These are phyloP conservation scores for Prinia subflava DNA, from an alignment of 2,113 vertebrate genomes.

Conservation along the genomic window DNA sequence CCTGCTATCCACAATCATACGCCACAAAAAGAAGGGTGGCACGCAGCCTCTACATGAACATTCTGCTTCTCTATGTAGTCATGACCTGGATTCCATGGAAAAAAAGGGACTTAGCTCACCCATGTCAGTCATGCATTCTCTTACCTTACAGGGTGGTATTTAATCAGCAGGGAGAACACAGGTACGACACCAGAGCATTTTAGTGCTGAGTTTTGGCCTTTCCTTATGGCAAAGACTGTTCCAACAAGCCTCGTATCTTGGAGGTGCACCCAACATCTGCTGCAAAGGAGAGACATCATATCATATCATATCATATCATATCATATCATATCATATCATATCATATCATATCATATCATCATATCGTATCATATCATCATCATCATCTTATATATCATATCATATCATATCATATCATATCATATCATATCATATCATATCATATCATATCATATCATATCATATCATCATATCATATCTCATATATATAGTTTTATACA, in stretches of 20 bases:
- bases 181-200: background rate
- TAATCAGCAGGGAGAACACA: background rate
- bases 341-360: background rate
- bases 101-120: background rate
- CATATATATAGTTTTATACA: background rate
- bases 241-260: background rate
- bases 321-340: background rate
- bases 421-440: background rate
- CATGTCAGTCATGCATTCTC: background rate
- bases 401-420: background rate
- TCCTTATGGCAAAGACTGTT: background rate
- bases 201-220: background rate
- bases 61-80: background rate
- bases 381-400: background rate
- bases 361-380: background rate
- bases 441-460: background rate
- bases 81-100: background rate
- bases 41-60: background rate
- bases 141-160: background rate
- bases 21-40: background rate
- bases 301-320: background rate
- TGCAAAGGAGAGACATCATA: background rate
- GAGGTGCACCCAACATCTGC: background rate
- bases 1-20: background rate
- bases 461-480: background rate